Conservation (phyloP, 2,888 invertebrate genomes). For the Helicoverpa assulta region DNA sequence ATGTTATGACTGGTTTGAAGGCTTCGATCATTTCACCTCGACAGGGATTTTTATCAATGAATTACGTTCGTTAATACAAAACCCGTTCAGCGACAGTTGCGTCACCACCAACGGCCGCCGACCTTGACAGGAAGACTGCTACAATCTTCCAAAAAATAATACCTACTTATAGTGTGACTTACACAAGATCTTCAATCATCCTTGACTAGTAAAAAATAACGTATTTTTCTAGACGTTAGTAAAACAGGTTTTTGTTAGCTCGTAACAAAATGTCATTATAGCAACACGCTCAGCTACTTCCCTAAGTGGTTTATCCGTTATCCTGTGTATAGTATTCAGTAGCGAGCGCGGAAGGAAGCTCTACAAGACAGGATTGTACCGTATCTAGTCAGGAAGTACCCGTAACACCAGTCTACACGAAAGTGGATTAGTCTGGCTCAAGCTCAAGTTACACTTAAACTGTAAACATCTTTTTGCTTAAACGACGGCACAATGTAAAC, state of each 20-base stretch:
- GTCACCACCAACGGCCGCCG: constrained; percentile 78
- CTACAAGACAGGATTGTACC: constrained; percentile 79
- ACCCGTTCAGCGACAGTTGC: constrained; percentile 82
- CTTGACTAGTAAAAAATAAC: constrained; percentile 39
- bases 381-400: constrained; percentile 86
- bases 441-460: constrained; percentile 74
- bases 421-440: constrained; percentile 80
- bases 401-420: constrained; percentile 75
- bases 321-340: constrained; percentile 71
- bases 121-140: constrained; percentile 79
- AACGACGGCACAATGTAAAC: constrained; percentile 43
- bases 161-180: constrained; percentile 42
- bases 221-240: constrained; percentile 33
- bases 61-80: constrained; percentile 74
- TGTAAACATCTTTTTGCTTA: constrained; percentile 65
- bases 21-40: constrained; percentile 40
- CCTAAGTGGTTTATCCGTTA: constrained; percentile 84
- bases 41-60: constrained; percentile 79
- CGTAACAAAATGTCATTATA: constrained; percentile 29
- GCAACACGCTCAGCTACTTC: constrained; percentile 60
- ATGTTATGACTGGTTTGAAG: constrained; percentile 15
- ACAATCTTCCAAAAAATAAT: constrained; percentile 58
- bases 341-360: constrained; percentile 85
- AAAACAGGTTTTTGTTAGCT: constrained; percentile 37
- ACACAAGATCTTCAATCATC: constrained; percentile 48